Percentiles rank a stretch among this genome's conserved stretches.
Evolutionary conservation across 2,888 invertebrate genomes (phyloP).

Genomic region (Chrysodeixis includens): DNA sequence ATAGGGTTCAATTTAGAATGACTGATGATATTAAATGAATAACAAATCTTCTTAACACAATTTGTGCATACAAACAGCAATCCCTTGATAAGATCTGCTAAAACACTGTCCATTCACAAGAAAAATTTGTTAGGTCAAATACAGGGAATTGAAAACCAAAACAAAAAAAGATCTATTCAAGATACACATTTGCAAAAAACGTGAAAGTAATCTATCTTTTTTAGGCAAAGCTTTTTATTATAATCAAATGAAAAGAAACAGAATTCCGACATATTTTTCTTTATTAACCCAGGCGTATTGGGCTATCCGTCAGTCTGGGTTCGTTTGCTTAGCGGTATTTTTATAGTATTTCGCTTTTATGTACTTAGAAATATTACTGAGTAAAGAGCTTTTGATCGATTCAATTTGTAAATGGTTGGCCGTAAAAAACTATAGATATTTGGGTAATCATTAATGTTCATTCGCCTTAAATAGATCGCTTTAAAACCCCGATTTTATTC

Average conservation of each 20-base stretch:
- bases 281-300: slow-evolving; percentile 7
- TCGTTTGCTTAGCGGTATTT: slow-evolving; percentile 1
- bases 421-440: not conserved
- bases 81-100: not conserved
- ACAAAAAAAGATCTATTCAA: slow-evolving; percentile 2
- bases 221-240: slow-evolving; percentile 5
- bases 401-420: not conserved
- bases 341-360: not conserved
- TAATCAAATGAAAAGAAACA: slow-evolving; percentile 7
- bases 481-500: not conserved
- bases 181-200: not conserved
- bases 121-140: not conserved
- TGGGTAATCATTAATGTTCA: not conserved
- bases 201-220: not conserved
- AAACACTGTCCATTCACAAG: not conserved
- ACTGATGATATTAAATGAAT: no score
- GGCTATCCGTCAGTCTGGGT: slow-evolving; percentile 1
- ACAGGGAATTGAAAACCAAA: not conserved
- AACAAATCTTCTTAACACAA: no score
- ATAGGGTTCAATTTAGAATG: no score
- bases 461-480: not conserved
- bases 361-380: not conserved
- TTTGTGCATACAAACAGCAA: no score
- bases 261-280: slow-evolving; percentile 6
- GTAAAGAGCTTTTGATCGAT: slow-evolving; percentile 5